These are phyloP conservation scores for Cossypha niveicapilla DNA, from an alignment of 2,797 vertebrate genomes.

Conservation along the genomic window DNA sequence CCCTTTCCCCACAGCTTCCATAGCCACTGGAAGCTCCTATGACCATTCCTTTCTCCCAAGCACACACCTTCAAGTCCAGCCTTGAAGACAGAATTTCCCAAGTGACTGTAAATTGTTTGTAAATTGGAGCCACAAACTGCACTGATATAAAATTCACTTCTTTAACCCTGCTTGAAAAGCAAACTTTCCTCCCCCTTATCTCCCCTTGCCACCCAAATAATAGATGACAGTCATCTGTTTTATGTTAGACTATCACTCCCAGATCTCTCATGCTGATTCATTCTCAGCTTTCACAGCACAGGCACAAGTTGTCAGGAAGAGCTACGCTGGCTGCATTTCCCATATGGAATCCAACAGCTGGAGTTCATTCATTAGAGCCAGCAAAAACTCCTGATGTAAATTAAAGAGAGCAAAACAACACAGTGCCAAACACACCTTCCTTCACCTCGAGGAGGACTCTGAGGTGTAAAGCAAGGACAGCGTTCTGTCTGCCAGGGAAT, in stretches of 20 bases:
- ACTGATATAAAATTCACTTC: background rate
- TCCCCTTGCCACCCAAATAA: conserved; percentile 50
- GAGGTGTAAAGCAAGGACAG: background rate
- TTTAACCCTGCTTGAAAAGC: conserved; percentile 41
- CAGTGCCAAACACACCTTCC: background rate
- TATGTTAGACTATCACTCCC: conserved; percentile 65
- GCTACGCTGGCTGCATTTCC: conserved; percentile 31
- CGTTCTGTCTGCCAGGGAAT: background rate
- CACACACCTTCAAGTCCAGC: background rate
- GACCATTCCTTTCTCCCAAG: background rate
- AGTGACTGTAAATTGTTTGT: background rate
- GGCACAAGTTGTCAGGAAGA: conserved; percentile 47
- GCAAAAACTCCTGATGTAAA: background rate
- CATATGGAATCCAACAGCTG: conserved; percentile 58
- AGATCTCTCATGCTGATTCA: conserved; percentile 65
- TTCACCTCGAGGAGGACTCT: background rate
- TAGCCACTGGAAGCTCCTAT: background rate
- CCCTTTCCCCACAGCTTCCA: background rate
- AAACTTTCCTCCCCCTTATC: conserved; percentile 53
- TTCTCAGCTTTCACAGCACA: conserved; percentile 52
- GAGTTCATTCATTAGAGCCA: conserved; percentile 37
- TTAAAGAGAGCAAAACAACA: background rate
- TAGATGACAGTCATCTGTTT: conserved; percentile 71
- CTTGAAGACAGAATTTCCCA: background rate
- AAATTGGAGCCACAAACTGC: background rate